Conservation (phyloP, 2,113 vertebrate species). For the Fulmarus glacialis region DNA sequence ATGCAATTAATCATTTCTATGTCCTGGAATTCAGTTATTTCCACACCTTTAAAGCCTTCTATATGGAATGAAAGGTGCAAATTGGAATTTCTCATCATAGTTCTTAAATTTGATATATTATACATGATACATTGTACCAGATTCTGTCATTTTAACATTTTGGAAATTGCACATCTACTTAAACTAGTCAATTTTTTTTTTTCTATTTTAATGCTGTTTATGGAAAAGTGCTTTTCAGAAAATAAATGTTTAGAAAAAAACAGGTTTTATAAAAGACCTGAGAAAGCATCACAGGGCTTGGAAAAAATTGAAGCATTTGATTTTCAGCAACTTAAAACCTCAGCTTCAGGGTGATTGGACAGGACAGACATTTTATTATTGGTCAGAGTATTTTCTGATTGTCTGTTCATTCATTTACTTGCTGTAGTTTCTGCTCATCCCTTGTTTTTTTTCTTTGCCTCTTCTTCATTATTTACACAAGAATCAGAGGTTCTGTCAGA, state of each 20-base stretch:
- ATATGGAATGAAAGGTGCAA: background rate
- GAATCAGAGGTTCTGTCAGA: background rate
- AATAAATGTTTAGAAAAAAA: background rate
- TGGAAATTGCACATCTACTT: background rate
- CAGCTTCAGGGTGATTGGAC: background rate
- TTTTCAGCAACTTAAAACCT: background rate
- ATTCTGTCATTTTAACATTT: background rate
- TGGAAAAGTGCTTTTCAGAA: background rate
- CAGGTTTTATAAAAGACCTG: background rate
- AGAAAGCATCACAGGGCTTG: background rate
- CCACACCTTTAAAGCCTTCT: background rate
- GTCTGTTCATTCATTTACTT: background rate
- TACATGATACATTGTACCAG: background rate
- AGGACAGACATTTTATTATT: background rate
- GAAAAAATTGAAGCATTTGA: background rate
- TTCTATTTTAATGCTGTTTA: background rate
- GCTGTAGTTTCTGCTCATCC: background rate
- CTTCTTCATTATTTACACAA: background rate
- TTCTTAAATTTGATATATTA: background rate
- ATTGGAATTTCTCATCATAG: background rate
- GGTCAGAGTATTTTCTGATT: background rate
- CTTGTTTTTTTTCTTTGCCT: background rate
- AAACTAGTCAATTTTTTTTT: background rate
- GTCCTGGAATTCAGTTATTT: background rate
- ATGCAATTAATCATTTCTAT: background rate